Base-by-base conservation (phyloP, 1,140 invertebrate genomes). In the Triops cancriformis region DNA sequence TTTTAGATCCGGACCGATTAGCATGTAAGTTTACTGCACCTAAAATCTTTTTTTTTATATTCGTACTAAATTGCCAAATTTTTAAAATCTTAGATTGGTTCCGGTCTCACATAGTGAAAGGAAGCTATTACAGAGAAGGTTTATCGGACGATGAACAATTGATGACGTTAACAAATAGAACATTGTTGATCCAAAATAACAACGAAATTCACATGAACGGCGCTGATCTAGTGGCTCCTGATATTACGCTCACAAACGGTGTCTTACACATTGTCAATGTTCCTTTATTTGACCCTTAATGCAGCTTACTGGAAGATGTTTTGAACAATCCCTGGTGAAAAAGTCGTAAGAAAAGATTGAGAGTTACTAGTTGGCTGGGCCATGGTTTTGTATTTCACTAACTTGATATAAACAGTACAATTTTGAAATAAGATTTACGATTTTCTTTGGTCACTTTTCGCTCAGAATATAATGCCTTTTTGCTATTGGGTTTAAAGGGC, bases 201-300 rank as follows among this genome's bases (percentile, higher is more conserved):
- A 23, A n/a, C 12, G 72, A 78, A 18, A 42, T 78, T 26, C 72
- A 73, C 41, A 73, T 78, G 31, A 78, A 78, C 42, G 31, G 73
- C n/a, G 37, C 77, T 3, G 73, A 73, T 31, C 42, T 78, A 18
- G 41, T 42, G 11, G 77, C 74, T 23, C 77, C 72, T 1, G 84
- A 85, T 79, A 82, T 83, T 51, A 81, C 83, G 11, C 81, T 83
- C 5, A 81, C 78, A n/a, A 85, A 85, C 79, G 85, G 84, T 6
- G 83, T 85, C 26, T 78, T 85, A 26, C 85, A 85, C 77, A 81
- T 84, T 26, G 82, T 85, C 41, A 82, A 85, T 76, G 51, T 64
- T 64, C 51, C 51, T 64, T 64, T 64, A 23, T 64, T 64, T 64
- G 51, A 64, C 23, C 51, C 51, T 18, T 64, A 14, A 64, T 6